A percentile compares a stretch with the other conserved stretches of the same genome.
These are phyloP conservation scores for Ispidina picta DNA, from an alignment of 2,797 vertebrate species.

Conservation along the genomic window DNA sequence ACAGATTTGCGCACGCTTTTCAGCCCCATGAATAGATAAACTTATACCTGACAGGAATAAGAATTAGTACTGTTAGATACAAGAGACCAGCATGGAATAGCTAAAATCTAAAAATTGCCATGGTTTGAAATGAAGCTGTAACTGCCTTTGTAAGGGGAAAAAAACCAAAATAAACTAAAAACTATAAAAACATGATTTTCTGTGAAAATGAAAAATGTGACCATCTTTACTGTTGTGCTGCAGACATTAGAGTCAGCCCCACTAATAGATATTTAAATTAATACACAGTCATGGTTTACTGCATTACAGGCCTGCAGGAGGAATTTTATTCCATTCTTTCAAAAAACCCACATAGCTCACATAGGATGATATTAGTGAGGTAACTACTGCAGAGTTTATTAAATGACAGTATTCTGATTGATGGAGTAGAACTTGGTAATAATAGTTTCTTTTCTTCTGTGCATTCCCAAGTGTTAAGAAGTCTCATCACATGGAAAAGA, in stretches of 20 bases:
- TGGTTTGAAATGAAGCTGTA: background rate
- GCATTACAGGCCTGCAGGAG: background rate
- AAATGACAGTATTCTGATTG: background rate
- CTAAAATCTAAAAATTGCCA: background rate
- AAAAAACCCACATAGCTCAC: background rate
- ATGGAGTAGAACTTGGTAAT: background rate
- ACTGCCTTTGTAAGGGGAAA: background rate
- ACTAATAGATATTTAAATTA: conserved; percentile 19
- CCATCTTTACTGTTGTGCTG: background rate
- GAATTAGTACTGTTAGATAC: conserved; percentile 57
- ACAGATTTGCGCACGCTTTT: conserved; percentile 82
- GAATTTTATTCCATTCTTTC: background rate
- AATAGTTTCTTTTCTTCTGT: background rate
- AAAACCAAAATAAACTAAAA: background rate
- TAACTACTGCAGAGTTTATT: background rate
- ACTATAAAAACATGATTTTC: background rate
- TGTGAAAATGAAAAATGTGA: background rate
- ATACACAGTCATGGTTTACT: background rate
- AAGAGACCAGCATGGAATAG: background rate
- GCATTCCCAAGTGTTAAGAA: background rate
- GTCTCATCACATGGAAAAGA: background rate
- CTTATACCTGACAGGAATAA: conserved; percentile 84
- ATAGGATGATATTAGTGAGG: background rate
- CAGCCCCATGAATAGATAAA: conserved; percentile 93
- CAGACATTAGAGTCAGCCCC: background rate